phyloP scores from a whole-genome alignment of 2,113 vertebrate genomes.

The Laticauda colubrina region DNA sequence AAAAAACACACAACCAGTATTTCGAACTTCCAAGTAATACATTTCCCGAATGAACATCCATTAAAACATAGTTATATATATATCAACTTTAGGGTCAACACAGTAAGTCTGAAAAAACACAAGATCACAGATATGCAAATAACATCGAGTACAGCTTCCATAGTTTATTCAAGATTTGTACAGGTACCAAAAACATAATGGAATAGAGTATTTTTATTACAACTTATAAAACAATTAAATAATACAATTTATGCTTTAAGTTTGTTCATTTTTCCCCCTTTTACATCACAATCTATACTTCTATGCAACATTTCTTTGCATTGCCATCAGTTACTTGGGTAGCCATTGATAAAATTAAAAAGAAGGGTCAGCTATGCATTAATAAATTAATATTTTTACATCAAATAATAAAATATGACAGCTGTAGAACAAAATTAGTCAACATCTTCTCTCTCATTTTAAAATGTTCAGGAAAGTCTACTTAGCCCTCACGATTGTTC shows the following conservation, averaged over 20 bases:
- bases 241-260: constrained; percentile 75
- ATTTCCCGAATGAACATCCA: too few relatives aligned
- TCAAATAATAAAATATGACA: constrained; percentile 73
- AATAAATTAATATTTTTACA: constrained; percentile 84
- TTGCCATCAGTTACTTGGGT: constrained; percentile 58
- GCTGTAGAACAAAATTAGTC: constrained; percentile 56
- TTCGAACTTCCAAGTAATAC: too few relatives aligned
- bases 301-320: constrained; percentile 65
- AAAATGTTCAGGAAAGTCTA: constrained; percentile 29
- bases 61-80: too few relatives aligned
- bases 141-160: constrained; percentile 34
- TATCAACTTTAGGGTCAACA: too few relatives aligned
- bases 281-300: constrained; percentile 72
- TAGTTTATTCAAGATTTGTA: constrained; percentile 64
- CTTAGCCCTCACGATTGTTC: constrained; percentile 39
- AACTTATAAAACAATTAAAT: constrained; percentile 87
- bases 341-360: constrained; percentile 69
- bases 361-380: constrained; percentile 67
- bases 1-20: background rate
- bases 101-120: background rate
- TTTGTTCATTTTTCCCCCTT: constrained; percentile 39
- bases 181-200: constrained; percentile 65
- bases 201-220: constrained; percentile 77
- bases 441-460: constrained; percentile 51
- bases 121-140: background rate